phyloP scores from a whole-genome alignment of 1,140 invertebrate species.

The Idris sp. region DNA sequence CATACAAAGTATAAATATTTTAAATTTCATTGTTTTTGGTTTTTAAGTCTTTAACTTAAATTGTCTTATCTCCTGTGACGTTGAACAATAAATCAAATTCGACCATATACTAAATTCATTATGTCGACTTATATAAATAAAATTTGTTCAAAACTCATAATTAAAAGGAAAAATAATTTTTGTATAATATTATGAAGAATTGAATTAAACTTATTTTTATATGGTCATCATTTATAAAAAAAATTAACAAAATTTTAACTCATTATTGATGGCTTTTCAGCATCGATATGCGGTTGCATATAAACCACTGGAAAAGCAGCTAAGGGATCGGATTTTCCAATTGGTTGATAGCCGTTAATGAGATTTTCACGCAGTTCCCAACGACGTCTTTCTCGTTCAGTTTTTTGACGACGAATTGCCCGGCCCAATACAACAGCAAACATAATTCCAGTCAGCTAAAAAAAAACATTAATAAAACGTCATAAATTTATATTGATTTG shows the following conservation, averaged over 20 bases:
- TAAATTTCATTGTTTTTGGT: no score
- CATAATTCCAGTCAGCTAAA: constrained; percentile 89
- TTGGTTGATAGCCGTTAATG: constrained; percentile 74
- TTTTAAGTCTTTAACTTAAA: no score
- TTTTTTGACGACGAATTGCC: constrained; percentile 88
- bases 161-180: no score
- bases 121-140: no score
- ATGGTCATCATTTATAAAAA: no score
- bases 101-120: no score
- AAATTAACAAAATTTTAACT: constrained; percentile 39
- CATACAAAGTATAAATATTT: no score
- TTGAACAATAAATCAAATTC: no score
- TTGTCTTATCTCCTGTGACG: no score
- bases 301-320: constrained; percentile 70
- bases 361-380: constrained; percentile 83
- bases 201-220: not conserved
- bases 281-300: constrained; percentile 65
- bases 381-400: constrained; percentile 82
- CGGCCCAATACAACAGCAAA: constrained; percentile 91
- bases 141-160: constrained; percentile 11
- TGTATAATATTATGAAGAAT: no score
- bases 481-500: constrained; percentile 5
- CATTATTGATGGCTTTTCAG: constrained; percentile 52
- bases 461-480: no score
- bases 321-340: constrained; percentile 73